Evolutionary conservation across 2,113 vertebrate species (phyloP).

Genomic region (Mastomys coucha): DNA sequence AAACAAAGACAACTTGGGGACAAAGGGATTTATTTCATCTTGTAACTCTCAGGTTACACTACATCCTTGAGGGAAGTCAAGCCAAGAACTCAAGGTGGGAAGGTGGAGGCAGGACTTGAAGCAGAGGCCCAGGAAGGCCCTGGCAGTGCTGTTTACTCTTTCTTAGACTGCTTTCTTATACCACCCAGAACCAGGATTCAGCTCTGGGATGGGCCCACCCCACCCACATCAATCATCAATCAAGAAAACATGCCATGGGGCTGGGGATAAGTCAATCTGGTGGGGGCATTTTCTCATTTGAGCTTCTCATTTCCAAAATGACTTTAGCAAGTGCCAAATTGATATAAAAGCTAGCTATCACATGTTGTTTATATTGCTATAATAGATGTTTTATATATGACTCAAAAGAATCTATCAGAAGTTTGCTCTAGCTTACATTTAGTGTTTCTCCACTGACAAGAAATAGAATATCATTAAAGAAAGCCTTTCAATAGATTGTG

Average conservation of each 20-base stretch:
- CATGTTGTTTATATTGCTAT: background rate
- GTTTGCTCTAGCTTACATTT: background rate
- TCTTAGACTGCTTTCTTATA: background rate
- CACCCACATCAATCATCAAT: background rate
- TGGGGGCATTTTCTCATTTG: background rate
- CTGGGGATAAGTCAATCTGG: background rate
- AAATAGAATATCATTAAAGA: conserved; percentile 33
- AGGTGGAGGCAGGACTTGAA: background rate
- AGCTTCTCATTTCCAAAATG: background rate
- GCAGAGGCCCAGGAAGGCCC: background rate
- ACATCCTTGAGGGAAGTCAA: background rate
- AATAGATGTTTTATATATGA: background rate
- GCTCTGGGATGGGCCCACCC: background rate
- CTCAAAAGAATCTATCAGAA: background rate
- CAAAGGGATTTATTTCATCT: background rate
- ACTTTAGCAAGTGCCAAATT: background rate
- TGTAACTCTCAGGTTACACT: background rate
- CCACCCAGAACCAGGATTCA: too few relatives aligned
- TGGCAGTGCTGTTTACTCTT: background rate
- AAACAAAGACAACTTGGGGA: background rate
- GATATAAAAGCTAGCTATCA: background rate
- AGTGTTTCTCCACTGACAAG: conserved; percentile 12
- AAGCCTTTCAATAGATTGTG: background rate
- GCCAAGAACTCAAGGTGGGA: background rate
- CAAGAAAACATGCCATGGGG: background rate